Conservation (phyloP, 2,113 vertebrate genomes). For the Mesocricetus auratus region DNA sequence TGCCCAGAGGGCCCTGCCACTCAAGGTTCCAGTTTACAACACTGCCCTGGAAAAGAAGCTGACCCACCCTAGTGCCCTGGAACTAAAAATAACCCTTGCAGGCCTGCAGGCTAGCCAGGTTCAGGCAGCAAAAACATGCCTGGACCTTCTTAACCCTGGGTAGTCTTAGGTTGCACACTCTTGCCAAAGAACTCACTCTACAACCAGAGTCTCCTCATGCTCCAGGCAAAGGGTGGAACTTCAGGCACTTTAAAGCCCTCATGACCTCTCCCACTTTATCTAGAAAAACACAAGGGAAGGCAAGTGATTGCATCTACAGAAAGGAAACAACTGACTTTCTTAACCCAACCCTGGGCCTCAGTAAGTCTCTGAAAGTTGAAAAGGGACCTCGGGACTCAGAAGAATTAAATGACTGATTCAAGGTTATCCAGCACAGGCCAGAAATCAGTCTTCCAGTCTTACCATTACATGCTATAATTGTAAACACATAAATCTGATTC, state of each 20-base stretch:
- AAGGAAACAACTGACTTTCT: conserved; percentile 60
- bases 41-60: conserved; percentile 54
- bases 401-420: conserved; percentile 73
- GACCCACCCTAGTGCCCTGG: conserved; percentile 54
- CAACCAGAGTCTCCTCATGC: conserved; percentile 3
- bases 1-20: conserved; percentile 51
- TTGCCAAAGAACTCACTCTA: conserved; percentile 9
- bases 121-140: not conserved
- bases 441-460: conserved; percentile 56
- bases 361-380: conserved; percentile 66
- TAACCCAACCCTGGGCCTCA: not conserved
- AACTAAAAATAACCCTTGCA: conserved; percentile 63
- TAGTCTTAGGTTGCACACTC: conserved; percentile 26
- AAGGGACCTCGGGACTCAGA: conserved; percentile 45
- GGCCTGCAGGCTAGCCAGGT: conserved; percentile 1
- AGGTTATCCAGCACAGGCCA: conserved; percentile 35
- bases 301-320: not conserved
- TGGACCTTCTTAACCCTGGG: not conserved
- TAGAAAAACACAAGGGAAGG: conserved; percentile 18
- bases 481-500: conserved; percentile 72
- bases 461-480: not conserved
- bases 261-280: conserved; percentile 12
- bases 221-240: not conserved
- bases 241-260: conserved; percentile 35
- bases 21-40: conserved; percentile 61